Percentiles rank a stretch among this genome's conserved stretches.
These are phyloP conservation scores for Porites lobata DNA, from an alignment of 92 coral and sea anemone species.

Conservation along the genomic window DNA sequence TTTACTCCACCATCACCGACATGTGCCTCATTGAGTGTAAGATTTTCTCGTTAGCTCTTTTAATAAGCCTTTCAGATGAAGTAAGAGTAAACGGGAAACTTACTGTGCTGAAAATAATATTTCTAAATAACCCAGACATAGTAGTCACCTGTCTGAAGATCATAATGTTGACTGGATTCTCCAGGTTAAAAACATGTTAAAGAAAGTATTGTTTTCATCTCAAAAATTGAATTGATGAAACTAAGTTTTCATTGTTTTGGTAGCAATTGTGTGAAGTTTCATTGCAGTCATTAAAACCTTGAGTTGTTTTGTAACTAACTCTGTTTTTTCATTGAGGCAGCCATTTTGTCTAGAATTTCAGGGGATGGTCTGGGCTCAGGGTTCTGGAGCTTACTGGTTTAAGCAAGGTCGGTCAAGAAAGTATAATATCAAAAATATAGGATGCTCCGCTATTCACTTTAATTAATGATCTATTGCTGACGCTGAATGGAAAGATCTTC, in stretches of 20 bases:
- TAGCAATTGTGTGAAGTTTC: conserved; percentile 2
- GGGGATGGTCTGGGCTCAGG: conserved; percentile 10
- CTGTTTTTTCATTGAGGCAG: not conserved
- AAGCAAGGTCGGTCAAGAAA: not conserved
- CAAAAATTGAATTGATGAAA: not conserved
- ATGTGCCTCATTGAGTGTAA: not conserved
- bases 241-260: not conserved
- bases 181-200: not conserved
- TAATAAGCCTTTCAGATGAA: not conserved
- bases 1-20: too few species aligned
- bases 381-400: conserved; percentile 1
- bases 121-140: not conserved
- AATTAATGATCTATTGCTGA: too few species aligned
- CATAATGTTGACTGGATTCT: not conserved
- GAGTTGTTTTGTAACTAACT: not conserved
- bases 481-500: too few species aligned
- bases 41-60: not conserved
- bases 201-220: not conserved
- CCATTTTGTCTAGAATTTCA: conserved; percentile 17
- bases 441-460: too few species aligned
- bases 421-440: too few species aligned
- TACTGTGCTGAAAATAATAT: not conserved
- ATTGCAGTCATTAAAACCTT: not conserved
- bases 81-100: not conserved
- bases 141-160: not conserved